Conservation (phyloP, 1,140 invertebrate species). For the Centruroides vittatus region DNA sequence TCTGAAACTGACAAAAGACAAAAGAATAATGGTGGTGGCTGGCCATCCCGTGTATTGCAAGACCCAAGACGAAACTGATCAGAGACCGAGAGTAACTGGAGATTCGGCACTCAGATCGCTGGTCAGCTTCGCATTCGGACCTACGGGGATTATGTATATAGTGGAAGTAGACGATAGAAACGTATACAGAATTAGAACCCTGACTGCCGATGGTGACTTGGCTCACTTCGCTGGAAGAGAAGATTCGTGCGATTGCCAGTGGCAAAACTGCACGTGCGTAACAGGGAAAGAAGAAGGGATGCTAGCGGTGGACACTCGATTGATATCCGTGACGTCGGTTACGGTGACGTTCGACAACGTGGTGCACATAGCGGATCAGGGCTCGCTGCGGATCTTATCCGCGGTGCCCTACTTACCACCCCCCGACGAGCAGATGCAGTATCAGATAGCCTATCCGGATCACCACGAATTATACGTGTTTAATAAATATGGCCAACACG, state of each 20-base stretch:
- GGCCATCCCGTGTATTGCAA: constrained; percentile 82
- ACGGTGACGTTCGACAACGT: constrained; percentile 85
- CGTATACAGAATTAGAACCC: constrained; percentile 77
- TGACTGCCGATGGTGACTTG: constrained; percentile 84
- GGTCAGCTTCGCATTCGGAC: constrained; percentile 60
- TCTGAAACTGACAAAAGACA: constrained; percentile 71
- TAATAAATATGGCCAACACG: constrained; percentile 88
- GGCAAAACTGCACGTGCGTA: constrained; percentile 16
- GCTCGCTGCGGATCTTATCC: constrained; percentile 62
- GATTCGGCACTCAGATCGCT: constrained; percentile 41
- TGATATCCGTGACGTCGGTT: constrained; percentile 61
- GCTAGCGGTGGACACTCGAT: constrained; percentile 39
- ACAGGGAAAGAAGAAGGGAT: constrained; percentile 6
- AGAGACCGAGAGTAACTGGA: constrained; percentile 27
- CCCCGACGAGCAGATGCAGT: constrained; percentile 49
- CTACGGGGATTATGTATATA: constrained; percentile 79
- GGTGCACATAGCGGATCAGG: constrained; percentile 87
- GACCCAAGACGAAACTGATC: constrained; percentile 36
- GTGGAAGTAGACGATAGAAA: constrained; percentile 89
- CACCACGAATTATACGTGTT: constrained; percentile 93
- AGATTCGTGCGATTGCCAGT: constrained; percentile 11
- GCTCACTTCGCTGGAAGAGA: constrained; percentile 67
- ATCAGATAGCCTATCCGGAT: constrained; percentile 88
- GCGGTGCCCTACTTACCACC: constrained; percentile 81
- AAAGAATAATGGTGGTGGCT: constrained; percentile 72